phyloP scores from a whole-genome alignment of 1,140 invertebrate genomes.

The Hyposmocoma kahamanoa region DNA sequence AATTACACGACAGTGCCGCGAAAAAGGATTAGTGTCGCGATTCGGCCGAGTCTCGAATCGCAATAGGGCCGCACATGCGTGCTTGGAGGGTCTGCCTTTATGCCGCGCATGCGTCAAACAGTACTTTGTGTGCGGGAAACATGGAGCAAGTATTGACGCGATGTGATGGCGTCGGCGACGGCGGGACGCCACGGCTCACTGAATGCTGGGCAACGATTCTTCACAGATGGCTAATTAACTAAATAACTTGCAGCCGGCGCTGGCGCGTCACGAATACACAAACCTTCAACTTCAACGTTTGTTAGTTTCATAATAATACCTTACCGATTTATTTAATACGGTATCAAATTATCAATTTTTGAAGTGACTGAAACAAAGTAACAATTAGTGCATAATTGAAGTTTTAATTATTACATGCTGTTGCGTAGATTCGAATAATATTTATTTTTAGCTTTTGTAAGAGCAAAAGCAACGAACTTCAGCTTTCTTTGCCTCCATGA shows the following conservation, averaged over 20 bases:
- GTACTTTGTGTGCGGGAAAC: slow-evolving; percentile 22
- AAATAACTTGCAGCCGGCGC: background rate
- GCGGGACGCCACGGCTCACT: slow-evolving; percentile 33
- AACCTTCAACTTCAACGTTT: background rate
- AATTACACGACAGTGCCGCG: slow-evolving; percentile 61
- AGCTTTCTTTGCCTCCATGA: no score
- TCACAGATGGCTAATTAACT: background rate
- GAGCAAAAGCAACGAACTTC: no score
- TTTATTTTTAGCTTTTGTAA: no score
- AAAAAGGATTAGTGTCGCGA: slow-evolving; percentile 57
- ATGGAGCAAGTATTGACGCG: slow-evolving; percentile 46
- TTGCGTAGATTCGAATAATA: no score
- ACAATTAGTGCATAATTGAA: no score
- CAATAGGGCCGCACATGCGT: slow-evolving; percentile 40
- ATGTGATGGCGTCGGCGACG: slow-evolving; percentile 44
- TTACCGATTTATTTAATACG: background rate
- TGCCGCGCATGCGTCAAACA: slow-evolving; percentile 30
- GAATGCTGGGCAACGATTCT: slow-evolving; percentile 17
- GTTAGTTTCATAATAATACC: background rate
- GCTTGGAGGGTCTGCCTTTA: slow-evolving; percentile 4
- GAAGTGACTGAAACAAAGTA: background rate
- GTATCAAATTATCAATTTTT: background rate
- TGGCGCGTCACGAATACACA: background rate
- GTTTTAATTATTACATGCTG: no score
- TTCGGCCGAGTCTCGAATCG: slow-evolving; percentile 26